phyloP scores from a whole-genome alignment of 2,888 invertebrate genomes.

The Endotricha flammealis region DNA sequence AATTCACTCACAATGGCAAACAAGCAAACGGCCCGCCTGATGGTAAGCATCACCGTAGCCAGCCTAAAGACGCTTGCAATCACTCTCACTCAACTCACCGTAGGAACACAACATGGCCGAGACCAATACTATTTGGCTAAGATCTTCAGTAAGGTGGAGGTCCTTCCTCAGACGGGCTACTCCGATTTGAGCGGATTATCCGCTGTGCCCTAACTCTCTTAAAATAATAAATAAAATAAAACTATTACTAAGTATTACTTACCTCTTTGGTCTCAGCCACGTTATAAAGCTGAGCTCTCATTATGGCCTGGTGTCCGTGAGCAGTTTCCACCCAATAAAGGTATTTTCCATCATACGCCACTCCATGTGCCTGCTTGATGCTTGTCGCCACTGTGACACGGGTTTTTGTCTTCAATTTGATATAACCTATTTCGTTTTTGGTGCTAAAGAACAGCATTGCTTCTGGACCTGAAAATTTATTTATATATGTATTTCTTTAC shows the following conservation, averaged over 20 bases:
- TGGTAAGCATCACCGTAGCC: too few relatives aligned
- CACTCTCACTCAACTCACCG: too few relatives aligned
- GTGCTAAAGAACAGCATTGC: constrained; percentile 84
- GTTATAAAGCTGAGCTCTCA: constrained; percentile 80
- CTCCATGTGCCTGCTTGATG: constrained; percentile 76
- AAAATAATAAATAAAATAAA: neutral
- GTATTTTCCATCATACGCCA: constrained; percentile 82
- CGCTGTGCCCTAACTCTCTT: too few relatives aligned
- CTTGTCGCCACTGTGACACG: constrained; percentile 51
- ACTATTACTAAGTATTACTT: neutral
- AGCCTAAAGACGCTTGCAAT: too few relatives aligned
- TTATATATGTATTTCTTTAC: too few relatives aligned
- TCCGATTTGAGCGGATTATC: too few relatives aligned
- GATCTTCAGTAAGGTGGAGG: too few relatives aligned
- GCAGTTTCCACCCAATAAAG: constrained; percentile 89
- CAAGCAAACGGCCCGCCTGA: too few relatives aligned
- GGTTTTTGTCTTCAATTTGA: constrained; percentile 76
- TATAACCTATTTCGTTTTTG: constrained; percentile 80
- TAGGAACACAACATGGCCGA: too few relatives aligned
- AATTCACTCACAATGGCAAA: too few relatives aligned
- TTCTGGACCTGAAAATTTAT: constrained; percentile 74
- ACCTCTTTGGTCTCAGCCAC: constrained; percentile 73
- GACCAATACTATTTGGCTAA: too few relatives aligned
- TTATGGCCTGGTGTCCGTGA: constrained; percentile 84
- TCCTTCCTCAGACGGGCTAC: too few relatives aligned